These are phyloP conservation scores for Strigamia crassipes DNA, from an alignment of 2,888 invertebrate species.

Conservation along the genomic window DNA sequence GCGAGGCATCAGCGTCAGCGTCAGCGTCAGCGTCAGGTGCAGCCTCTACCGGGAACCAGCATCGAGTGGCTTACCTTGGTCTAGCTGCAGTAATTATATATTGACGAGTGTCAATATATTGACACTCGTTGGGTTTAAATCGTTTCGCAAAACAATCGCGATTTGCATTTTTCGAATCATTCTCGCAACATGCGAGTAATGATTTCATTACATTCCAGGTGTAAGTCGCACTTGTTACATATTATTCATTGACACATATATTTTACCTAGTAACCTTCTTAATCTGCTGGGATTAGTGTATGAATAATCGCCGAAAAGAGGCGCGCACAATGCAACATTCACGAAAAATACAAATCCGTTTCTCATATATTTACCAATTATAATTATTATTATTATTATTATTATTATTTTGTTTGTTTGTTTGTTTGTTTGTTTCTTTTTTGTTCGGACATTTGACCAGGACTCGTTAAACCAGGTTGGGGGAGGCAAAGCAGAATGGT, in stretches of 20 bases:
- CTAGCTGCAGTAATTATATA: not conserved
- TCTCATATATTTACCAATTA: not conserved
- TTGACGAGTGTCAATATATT: not conserved
- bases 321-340: not conserved
- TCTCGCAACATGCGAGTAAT: not conserved
- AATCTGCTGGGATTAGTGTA: not conserved
- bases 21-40: not conserved
- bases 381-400: no score
- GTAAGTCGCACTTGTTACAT: not conserved
- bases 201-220: no score
- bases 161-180: not conserved
- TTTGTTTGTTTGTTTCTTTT: not conserved
- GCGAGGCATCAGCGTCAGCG: no score
- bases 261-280: constrained; percentile 8
- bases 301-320: no score
- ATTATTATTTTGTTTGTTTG: not conserved
- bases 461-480: constrained; percentile 16
- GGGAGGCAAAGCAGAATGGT: not conserved
- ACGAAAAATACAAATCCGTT: not conserved
- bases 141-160: not conserved
- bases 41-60: not conserved
- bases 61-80: constrained; percentile 4
- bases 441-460: not conserved
- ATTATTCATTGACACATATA: constrained; percentile 25
- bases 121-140: no score